Base-by-base conservation (phyloP, 1,140 invertebrate species). In the Mamestra configurata region DNA sequence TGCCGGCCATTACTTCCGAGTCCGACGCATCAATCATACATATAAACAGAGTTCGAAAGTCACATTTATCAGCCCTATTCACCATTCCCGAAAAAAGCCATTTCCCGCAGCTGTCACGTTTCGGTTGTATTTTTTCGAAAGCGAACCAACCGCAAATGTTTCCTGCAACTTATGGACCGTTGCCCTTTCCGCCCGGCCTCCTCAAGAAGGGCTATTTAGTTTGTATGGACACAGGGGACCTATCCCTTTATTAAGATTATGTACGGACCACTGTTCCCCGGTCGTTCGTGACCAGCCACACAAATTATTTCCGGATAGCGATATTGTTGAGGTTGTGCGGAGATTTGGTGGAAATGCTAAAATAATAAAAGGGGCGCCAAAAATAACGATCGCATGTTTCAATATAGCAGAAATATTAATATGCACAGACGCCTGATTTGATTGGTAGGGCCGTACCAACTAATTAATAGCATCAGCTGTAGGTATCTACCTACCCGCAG, bases 221-320 rank as follows among this genome's bases (percentile, higher is more conserved):
- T 61, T 64, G 73, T 76, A 51, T 22, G 57, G 55, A 49, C 57
- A 64, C 40, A 49, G 57, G 57, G 73, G 72, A 59, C 53, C 72
- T 75, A 75, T 76, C 43, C 73, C 57, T 76, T 76, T 76, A 76
- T 76, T 76, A 76, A 64, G 57, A 64, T 76, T 76, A 76, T 40
- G 72, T 59, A 76, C 40, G 57, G 57, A 13, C 57, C 73, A 27
- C 73, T 64, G 73, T 64, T n/a, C 37, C 57, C 55, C 57, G 24
- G 24, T 7, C 57, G 27, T 64, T 43, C 24, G 73, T 61, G 73
- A 64, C 73, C 43, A 31, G 22, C 37, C 73, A 13, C n/a, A 46
- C 24, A 49, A 49, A 64, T 64, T 57, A 75, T 76, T 64, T 64
- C 13, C 55, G 35, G 59, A 20, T 18, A 68, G 64, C 13, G 40